Conservation (phyloP, 2,888 invertebrate species). For the Parnassius glacialis region DNA sequence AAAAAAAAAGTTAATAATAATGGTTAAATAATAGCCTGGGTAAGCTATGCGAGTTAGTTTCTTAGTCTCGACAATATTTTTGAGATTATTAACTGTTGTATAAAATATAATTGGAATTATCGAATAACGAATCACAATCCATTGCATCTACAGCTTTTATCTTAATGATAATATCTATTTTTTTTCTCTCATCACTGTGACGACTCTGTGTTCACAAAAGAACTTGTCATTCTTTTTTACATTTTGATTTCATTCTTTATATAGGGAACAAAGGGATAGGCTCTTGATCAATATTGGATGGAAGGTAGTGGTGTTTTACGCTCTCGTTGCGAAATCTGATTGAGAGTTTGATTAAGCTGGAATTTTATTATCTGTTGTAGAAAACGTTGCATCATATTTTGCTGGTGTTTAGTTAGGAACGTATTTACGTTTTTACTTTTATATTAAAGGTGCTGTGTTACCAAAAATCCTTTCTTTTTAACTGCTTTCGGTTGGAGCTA, state of each 20-base stretch:
- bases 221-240: slow-evolving; percentile 22
- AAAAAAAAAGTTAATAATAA: no score
- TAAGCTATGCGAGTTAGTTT: no score
- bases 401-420: slow-evolving; percentile 4
- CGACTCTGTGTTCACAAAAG: slow-evolving; percentile 19
- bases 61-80: no score
- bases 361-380: slow-evolving; percentile 19
- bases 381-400: slow-evolving; percentile 2
- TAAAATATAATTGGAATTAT: slow-evolving; percentile 2
- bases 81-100: no score
- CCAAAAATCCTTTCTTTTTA: no score
- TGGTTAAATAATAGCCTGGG: no score
- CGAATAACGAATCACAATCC: slow-evolving; percentile 5
- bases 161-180: slow-evolving; percentile 1
- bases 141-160: slow-evolving; percentile 15
- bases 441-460: no score
- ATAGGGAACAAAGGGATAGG: slow-evolving; percentile 18
- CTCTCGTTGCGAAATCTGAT: slow-evolving; percentile 4
- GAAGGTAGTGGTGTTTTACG: slow-evolving; percentile 15
- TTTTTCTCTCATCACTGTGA: slow-evolving; percentile 7
- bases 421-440: not conserved
- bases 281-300: slow-evolving; percentile 22
- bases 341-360: slow-evolving; percentile 13
- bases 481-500: no score
- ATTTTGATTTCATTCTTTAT: slow-evolving; percentile 24